Evolutionary conservation across 2,113 vertebrate genomes (phyloP), one percentile per base, ranked within the genome.

Genomic region (Syngnathus scovelli): DNA sequence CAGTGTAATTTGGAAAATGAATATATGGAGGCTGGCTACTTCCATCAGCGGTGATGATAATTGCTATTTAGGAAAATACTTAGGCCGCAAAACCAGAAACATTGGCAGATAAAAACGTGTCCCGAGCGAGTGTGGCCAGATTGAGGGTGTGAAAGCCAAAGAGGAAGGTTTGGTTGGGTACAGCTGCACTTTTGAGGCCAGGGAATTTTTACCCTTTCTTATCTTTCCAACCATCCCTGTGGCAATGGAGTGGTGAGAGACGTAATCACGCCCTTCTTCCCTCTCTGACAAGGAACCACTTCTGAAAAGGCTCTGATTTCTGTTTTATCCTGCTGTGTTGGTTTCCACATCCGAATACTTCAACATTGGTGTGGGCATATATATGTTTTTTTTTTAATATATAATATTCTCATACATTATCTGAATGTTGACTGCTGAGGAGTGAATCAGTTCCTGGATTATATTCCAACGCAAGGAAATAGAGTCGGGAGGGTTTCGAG

Each of bases 21-120:
- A 91, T 87, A 82, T 86, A 88, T 87, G 73, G 71, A 67, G 73
- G 78, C 79, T 78, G 64, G 75, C 76, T 85, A 82, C 84, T 88
- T 90, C 85, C 88, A 91, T 90, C 91, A 90, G 74, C 86, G 89
- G 78, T 91, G 89, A 91, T 90, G 89, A 87, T 88, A 87, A 91
- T 90, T 89, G 84, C 83, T 74, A 73, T 76, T 78, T 79, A 78
- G 86, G 76, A 80, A 76, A 73, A 74, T 78, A 82, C 71, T 70
- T 74, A 69, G 71, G 79, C 75, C 62, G 6, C 77, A 79, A 80
- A 84, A 86, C 69, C 77, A 59, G 56, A 77, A 81, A 67, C 68
- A 63, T 65, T 56, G 4, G 46, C 12, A 27, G 82, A 87, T 85
- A 87, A 89, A 89, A 89, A 88, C 87, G 87, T 38, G 67, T 64